Conservation (phyloP, 1,140 invertebrate species). For the Melanaphis sacchari region DNA sequence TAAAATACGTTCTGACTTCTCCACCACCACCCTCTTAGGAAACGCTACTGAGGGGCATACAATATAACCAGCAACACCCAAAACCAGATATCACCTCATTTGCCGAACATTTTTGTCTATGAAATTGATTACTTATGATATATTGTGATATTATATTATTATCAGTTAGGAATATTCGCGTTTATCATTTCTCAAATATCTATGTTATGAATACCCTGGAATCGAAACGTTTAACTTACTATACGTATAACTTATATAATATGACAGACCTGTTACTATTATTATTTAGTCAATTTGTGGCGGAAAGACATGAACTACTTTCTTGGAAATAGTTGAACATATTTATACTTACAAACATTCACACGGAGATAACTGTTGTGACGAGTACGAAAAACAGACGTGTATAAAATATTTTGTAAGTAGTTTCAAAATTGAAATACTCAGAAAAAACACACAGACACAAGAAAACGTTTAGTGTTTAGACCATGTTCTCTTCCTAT, state of each 20-base stretch:
- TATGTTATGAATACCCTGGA: not conserved
- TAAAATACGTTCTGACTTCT: no score
- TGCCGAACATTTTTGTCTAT: not conserved
- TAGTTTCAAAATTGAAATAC: not conserved
- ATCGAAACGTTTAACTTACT: not conserved
- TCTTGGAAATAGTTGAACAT: not conserved
- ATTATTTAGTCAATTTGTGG: not conserved
- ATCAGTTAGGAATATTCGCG: not conserved
- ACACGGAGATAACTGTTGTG: not conserved
- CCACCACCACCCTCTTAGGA: no score
- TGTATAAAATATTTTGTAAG: not conserved
- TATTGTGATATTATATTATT: not conserved
- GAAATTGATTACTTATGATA: not conserved
- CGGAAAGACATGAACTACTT: not conserved
- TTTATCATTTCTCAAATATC: not conserved
- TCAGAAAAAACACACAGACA: not conserved
- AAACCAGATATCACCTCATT: not conserved
- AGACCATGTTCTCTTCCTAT: not conserved
- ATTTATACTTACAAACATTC: not conserved
- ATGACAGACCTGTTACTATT: not conserved
- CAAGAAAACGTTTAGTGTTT: not conserved
- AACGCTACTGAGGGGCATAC: no score
- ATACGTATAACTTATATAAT: not conserved
- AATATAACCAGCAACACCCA: not conserved
- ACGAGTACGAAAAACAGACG: not conserved